Conservation (phyloP, 2,888 invertebrate genomes). For the Gryllus longicercus region DNA sequence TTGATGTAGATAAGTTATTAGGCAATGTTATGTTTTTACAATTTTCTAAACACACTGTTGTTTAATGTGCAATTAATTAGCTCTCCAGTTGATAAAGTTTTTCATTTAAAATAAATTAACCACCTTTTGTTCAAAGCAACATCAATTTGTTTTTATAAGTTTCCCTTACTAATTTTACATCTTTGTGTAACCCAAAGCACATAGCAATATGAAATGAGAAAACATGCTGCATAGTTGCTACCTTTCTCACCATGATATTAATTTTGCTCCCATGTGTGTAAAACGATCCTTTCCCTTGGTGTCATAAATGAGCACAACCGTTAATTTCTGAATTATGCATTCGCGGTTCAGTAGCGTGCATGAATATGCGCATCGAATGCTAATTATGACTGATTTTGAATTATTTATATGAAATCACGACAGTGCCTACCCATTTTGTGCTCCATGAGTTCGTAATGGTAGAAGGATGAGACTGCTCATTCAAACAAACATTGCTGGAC, state of each 20-base stretch:
- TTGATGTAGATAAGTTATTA: no score
- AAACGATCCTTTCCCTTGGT: neutral
- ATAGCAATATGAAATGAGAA: no score
- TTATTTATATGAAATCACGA: slow-evolving; percentile 6
- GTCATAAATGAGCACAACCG: neutral
- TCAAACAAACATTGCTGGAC: neutral
- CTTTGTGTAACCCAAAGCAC: no score
- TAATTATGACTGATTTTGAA: slow-evolving; percentile 17
- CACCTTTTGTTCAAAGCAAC: no score
- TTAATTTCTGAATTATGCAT: slow-evolving; percentile 1
- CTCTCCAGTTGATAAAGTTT: no score
- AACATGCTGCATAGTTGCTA: no score
- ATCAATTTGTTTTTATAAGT: no score
- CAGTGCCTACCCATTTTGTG: neutral
- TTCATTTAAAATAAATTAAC: no score
- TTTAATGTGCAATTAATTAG: no score
- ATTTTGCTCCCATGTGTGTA: neutral
- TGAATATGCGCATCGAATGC: neutral
- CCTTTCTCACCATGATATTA: neutral
- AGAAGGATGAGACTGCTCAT: neutral
- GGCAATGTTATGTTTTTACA: no score
- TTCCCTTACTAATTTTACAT: no score
- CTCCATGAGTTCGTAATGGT: neutral
- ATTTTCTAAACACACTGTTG: no score
- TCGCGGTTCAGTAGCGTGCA: neutral